Evolutionary conservation across 2,113 vertebrate species (phyloP).

Genomic region (Morphnarchus princeps): DNA sequence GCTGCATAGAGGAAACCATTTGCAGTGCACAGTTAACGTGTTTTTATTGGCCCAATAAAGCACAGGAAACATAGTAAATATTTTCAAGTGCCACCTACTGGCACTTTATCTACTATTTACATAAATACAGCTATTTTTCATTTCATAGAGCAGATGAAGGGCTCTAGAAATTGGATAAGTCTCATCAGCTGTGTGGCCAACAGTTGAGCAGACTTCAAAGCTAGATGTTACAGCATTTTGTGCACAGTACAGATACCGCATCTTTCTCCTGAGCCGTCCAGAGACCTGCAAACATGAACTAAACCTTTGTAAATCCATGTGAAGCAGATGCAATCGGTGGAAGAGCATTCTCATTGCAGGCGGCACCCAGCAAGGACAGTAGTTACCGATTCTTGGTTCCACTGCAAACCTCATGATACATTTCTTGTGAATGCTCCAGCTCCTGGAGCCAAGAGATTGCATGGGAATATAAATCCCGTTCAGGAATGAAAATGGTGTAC

Average conservation of each 20-base stretch:
- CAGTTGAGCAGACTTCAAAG: not conserved
- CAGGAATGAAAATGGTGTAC: not conserved
- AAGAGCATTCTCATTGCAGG: not conserved
- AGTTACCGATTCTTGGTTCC: not conserved
- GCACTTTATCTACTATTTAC: conserved; percentile 3
- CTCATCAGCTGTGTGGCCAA: conserved; percentile 19
- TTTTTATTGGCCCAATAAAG: not conserved
- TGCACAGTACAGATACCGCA: not conserved
- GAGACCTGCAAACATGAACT: not conserved
- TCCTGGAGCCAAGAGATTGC: not conserved
- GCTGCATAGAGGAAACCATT: not conserved
- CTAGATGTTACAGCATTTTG: not conserved
- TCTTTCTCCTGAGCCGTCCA: not conserved
- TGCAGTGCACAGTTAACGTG: not conserved
- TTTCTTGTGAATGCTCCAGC: not conserved
- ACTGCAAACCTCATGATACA: not conserved
- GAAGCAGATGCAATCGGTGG: not conserved
- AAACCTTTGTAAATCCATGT: not conserved
- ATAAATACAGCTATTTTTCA: conserved; percentile 20
- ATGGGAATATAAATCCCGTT: not conserved
- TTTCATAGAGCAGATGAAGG: conserved; percentile 15
- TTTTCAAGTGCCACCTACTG: conserved; percentile 25
- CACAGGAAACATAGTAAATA: not conserved
- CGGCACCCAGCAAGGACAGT: not conserved
- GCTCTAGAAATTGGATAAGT: conserved; percentile 16